phyloP scores from a whole-genome alignment of 2,797 vertebrate species.

The Parotocinclus haroldoi region DNA sequence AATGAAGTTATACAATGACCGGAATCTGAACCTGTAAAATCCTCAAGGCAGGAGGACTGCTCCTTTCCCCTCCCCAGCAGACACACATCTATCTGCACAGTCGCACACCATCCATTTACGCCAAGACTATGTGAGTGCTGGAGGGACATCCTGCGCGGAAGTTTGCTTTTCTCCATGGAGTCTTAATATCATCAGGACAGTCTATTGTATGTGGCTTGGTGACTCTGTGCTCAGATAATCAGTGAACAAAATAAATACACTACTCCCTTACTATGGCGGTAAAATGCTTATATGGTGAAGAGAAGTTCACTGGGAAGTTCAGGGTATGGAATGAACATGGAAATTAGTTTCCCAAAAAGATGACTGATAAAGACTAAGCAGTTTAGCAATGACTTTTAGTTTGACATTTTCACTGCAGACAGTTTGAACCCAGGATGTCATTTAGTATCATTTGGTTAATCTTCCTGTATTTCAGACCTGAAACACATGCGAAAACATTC shows the following conservation, averaged over 20 bases:
- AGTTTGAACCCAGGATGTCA: no score
- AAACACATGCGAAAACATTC: no score
- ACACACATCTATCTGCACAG: not conserved
- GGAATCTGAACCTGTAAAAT: constrained; percentile 30
- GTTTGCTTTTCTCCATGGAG: constrained; percentile 35
- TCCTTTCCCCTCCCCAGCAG: constrained; percentile 8
- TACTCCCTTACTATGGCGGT: not conserved
- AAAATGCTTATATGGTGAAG: constrained; percentile 4
- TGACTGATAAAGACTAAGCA: no score
- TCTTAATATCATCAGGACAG: constrained; percentile 26
- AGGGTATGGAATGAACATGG: not conserved
- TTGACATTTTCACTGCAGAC: no score
- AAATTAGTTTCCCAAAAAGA: not conserved
- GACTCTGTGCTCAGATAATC: constrained; percentile 31
- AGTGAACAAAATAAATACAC: constrained; percentile 19
- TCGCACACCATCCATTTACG: constrained; percentile 7
- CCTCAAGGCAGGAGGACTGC: constrained; percentile 24
- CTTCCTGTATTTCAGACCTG: no score
- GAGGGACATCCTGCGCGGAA: constrained; percentile 33
- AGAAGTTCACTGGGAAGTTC: constrained; percentile 18
- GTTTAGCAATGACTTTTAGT: no score
- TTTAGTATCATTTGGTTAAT: no score
- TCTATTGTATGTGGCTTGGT: constrained; percentile 27
- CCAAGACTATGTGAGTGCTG: constrained; percentile 26
- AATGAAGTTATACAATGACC: constrained; percentile 32